Evolutionary conservation across 2,888 invertebrate genomes (phyloP), one percentile per base, ranked within the genome.

Genomic region (Melinopterus prodromus): DNA sequence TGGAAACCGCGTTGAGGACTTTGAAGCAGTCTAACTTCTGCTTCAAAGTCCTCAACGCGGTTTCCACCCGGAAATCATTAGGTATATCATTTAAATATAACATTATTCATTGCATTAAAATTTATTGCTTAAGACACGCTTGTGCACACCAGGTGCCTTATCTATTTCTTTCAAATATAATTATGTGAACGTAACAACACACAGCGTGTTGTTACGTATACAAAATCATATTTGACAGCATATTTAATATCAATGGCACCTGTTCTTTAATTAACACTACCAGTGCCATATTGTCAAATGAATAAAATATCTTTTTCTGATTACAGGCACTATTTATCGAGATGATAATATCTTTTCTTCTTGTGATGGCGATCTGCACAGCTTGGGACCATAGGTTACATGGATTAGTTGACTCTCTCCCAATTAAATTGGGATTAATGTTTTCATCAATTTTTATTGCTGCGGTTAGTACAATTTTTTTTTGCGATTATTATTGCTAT

Each of bases 321-420:
- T 37, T 89, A 7, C 92, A 94, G 87, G 92, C 92, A 5, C 85
- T 95, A 14, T 89, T 90, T 12, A 90, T 93, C 79, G 95, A 96
- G 88, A 90, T 92, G 15, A 86, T 93, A 0, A 90, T 93, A 35
- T 94, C 95, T 0, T 89, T 90, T 3, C 90, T 93, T 0, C 89
- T 96, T 16, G 91, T 93, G 72, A 90, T 95, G 74, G 90, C 95
- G 26, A 92, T 92, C 79, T 95, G 94, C 86, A 92, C 92, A 0
- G 90, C 94, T 12, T 95, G 94, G 94, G 95, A 96, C 87, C 92
- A 93, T n/a, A 90, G 93, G 79, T 94, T 94, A 86, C 87, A 89
- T 7, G 89, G 90, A 38, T 93, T 92, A 83, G 91, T 91, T 16
- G 95, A 95, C 82, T 93, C 94, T 0, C 87, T 90, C 2, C 87